These are phyloP conservation scores for Eublepharis macularius DNA, from an alignment of 2,113 vertebrate genomes.

Conservation along the genomic window DNA sequence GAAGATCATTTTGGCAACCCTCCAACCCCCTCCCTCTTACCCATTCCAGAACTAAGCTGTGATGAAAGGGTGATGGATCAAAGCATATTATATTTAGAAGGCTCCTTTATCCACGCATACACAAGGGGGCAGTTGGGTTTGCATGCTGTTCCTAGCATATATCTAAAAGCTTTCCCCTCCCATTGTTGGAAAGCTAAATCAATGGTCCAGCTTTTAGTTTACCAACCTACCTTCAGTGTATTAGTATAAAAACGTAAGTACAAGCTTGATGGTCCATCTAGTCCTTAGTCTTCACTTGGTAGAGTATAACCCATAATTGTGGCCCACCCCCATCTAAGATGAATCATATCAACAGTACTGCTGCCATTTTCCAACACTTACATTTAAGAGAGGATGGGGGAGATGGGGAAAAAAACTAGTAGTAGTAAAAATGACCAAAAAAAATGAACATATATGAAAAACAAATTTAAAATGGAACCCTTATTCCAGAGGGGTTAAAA, in stretches of 20 bases:
- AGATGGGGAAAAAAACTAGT: too few species aligned
- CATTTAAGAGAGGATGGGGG: too few species aligned
- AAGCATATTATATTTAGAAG: accelerated
- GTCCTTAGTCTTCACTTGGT: neutral
- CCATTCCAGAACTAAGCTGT: neutral
- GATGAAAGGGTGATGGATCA: neutral
- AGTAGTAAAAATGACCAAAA: too few species aligned
- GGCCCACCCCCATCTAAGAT: neutral
- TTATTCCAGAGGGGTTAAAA: too few species aligned
- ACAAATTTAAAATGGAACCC: too few species aligned
- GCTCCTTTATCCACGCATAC: neutral
- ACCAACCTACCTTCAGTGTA: neutral
- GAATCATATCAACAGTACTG: neutral
- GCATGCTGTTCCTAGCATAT: accelerated
- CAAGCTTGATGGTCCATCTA: neutral
- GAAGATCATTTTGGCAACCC: neutral
- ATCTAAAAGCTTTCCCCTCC: neutral
- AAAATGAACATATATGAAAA: too few species aligned
- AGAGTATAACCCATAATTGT: neutral
- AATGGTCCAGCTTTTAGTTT: neutral
- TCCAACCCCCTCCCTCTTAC: neutral
- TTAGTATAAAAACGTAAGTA: neutral
- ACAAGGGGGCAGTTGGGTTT: neutral
- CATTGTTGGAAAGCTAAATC: neutral
- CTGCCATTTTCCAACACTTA: neutral